phyloP scores from a whole-genome alignment of 2,888 invertebrate genomes.

The Hecatera dysodea region DNA sequence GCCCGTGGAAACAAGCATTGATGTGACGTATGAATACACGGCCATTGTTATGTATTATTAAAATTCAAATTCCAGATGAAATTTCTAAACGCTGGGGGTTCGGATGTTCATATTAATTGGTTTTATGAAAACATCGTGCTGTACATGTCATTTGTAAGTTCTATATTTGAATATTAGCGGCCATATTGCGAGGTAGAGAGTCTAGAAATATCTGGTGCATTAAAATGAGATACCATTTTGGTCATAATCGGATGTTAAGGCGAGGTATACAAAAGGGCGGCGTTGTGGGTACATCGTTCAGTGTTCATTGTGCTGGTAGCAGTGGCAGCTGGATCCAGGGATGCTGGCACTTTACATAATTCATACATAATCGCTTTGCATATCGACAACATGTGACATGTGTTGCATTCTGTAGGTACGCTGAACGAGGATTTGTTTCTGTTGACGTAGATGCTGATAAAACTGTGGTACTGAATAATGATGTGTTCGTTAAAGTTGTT shows the following conservation, averaged over 20 bases:
- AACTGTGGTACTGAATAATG: conserved; percentile 53
- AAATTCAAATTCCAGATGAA: conserved; percentile 83
- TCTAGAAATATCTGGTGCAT: conserved; percentile 45
- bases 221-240: conserved; percentile 63
- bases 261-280: conserved; percentile 64
- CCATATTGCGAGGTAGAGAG: conserved; percentile 6
- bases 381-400: conserved; percentile 87
- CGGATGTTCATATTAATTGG: conserved; percentile 55
- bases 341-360: conserved; percentile 84
- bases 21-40: conserved; percentile 88
- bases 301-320: conserved; percentile 76
- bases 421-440: conserved; percentile 63
- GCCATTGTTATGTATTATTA: conserved; percentile 85
- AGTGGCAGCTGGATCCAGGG: conserved; percentile 70
- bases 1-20: conserved; percentile 86
- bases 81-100: conserved; percentile 72
- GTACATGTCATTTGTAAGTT: conserved; percentile 51
- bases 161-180: conserved; percentile 49
- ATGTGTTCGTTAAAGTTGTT: conserved; percentile 51
- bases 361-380: conserved; percentile 87
- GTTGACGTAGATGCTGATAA: conserved; percentile 59
- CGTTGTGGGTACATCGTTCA: conserved; percentile 67
- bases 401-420: conserved; percentile 80
- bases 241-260: conserved; percentile 61
- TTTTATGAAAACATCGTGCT: conserved; percentile 61